A percentile compares a stretch with the other conserved stretches of the same genome.
These are phyloP conservation scores for Scomber colias DNA, from an alignment of 2,113 vertebrate genomes.

Conservation along the genomic window DNA sequence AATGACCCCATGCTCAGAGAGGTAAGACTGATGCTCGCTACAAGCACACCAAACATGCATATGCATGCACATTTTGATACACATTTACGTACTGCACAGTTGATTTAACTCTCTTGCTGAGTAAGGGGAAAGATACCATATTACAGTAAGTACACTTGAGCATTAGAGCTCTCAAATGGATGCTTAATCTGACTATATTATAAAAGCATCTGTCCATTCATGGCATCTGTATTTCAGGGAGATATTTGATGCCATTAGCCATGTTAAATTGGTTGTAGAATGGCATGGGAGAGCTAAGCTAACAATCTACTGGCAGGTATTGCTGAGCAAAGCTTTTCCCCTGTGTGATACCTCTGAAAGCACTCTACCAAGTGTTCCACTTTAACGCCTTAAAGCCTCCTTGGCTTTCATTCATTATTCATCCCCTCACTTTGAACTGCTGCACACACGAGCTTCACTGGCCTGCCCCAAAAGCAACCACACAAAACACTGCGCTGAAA, in stretches of 20 bases:
- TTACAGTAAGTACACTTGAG: conserved; percentile 64
- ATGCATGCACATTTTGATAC: conserved; percentile 17
- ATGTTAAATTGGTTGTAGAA: conserved; percentile 61
- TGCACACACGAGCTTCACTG: conserved; percentile 32
- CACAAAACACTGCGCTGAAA: conserved; percentile 47
- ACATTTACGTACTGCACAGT: background rate
- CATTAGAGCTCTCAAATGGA: conserved; percentile 62
- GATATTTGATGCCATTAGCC: conserved; percentile 74
- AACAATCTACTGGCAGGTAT: conserved; percentile 61
- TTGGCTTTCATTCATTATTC: conserved; percentile 81
- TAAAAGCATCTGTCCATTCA: conserved; percentile 59
- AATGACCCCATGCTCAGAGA: conserved; percentile 92
- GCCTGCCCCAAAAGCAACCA: conserved; percentile 59
- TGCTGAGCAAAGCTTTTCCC: conserved; percentile 75
- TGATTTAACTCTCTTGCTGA: conserved; percentile 54
- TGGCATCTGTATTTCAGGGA: conserved; percentile 41
- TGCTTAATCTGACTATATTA: conserved; percentile 62
- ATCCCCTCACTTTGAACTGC: conserved; percentile 70
- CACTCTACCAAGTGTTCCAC: conserved; percentile 73
- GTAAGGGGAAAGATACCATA: conserved; percentile 49
- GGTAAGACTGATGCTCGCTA: conserved; percentile 82
- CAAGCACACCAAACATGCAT: background rate
- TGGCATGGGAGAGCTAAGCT: conserved; percentile 59
- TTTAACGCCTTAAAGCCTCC: conserved; percentile 75
- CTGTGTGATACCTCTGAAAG: conserved; percentile 66